A percentile compares a stretch with the other conserved stretches of the same genome.
These are phyloP conservation scores for Mola mola DNA, from an alignment of 2,113 vertebrate genomes.

Conservation along the genomic window DNA sequence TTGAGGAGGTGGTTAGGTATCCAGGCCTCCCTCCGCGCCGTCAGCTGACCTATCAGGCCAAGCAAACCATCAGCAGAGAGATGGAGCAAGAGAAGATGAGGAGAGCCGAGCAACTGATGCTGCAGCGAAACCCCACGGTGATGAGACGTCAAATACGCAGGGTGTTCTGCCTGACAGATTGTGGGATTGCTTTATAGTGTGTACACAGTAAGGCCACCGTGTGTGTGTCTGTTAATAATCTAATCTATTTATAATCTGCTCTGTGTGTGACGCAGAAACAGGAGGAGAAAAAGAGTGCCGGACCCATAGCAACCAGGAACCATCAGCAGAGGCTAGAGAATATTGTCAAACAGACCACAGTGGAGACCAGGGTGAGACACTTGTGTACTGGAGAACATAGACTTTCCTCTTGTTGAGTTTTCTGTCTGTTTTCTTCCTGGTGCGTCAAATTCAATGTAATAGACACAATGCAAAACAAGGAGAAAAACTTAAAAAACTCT, in stretches of 20 bases:
- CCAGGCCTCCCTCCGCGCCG: constrained; percentile 86
- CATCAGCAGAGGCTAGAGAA: constrained; percentile 88
- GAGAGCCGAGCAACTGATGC: constrained; percentile 83
- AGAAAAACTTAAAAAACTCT: no score
- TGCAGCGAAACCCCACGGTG: constrained; percentile 61
- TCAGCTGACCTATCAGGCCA: constrained; percentile 93
- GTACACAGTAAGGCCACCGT: no score
- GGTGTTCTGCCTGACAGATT: background rate
- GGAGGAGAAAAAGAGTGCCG: constrained; percentile 42
- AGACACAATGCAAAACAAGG: no score
- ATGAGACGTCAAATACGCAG: constrained; percentile 62
- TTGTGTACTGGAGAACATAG: no score
- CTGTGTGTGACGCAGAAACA: constrained; percentile 35
- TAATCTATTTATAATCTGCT: constrained; percentile 9
- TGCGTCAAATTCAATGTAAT: no score
- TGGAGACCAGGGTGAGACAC: constrained; percentile 86
- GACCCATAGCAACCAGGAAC: constrained; percentile 59
- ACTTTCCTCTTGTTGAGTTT: no score
- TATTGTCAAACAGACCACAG: constrained; percentile 78
- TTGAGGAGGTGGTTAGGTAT: constrained; percentile 90
- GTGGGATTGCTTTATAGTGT: background rate
- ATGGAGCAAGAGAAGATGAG: constrained; percentile 96
- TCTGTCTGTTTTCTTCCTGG: no score
- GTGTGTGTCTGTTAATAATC: constrained; percentile 1
- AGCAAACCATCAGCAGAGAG: constrained; percentile 94